Base-by-base conservation (phyloP, 2,113 vertebrate genomes). In the Octodon degus region DNA sequence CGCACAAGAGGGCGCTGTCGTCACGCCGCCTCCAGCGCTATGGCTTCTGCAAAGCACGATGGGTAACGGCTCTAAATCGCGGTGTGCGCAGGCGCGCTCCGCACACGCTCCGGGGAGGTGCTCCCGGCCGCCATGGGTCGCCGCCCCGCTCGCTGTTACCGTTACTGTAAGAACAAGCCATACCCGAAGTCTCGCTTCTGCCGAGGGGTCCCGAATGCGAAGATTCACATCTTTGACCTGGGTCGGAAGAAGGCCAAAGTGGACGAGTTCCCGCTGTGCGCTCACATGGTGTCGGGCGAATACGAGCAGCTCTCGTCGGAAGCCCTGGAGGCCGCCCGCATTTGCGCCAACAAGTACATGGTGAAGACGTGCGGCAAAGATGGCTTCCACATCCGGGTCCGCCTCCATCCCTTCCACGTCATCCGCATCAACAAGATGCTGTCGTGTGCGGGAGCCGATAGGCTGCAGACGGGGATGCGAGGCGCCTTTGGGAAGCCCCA, bases 351-450 rank as follows among this genome's bases (percentile, higher is more conserved):
- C 98, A 99, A 99, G 97, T 99, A 99, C 98, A 99, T 99, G 99
- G 99, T 99, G 98, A 99, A 99, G 97, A 99, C 99, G 20, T 99
- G 99, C 14, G 99, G 99, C 58, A 99, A 99, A 96, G 99, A 99
- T 55, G 99, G 99, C 12, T 99, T 99, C 98, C 99, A 99, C 98
- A 99, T 99, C 98, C 98, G 99, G 0, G 99, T 99, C 97, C 98
- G 99, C 8, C 99, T 99, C 81, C 99, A 99, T 85, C 99, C 99
- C 63, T 99, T 99, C 99, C 99, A 99, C 0, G 99, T 99, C 96
- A 99, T 99, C 98, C 99, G 99, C 86, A 99, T 99, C 98, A 99
- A 99, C 98, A 99, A 99, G 98, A 99, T 99, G 99, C 98, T 99
- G 58, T 99, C 99, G 77, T 99, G 99, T 24, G 99, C 99, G 3